These are phyloP conservation scores for Thrips palmi DNA, from an alignment of 1,140 invertebrate genomes.

Conservation along the genomic window DNA sequence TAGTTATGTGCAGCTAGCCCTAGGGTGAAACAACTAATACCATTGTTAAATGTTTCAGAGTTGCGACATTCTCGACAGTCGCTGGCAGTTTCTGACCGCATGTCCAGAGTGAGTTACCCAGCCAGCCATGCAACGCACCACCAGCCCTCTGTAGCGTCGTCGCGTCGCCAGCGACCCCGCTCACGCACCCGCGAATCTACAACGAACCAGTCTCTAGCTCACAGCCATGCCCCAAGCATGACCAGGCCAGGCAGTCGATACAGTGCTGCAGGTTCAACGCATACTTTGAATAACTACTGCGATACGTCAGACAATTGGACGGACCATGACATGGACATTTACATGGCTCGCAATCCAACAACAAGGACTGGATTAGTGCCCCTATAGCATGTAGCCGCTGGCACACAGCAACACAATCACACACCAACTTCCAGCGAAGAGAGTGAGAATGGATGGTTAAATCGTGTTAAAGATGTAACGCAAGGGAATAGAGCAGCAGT, in stretches of 20 bases:
- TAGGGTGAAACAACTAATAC: slow-evolving; percentile 3
- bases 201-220: too few relatives aligned
- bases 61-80: slow-evolving; percentile 65
- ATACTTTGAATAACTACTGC: slow-evolving; percentile 66
- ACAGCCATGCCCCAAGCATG: too few relatives aligned
- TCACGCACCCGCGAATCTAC: slow-evolving; percentile 27
- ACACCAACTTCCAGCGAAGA: too few relatives aligned
- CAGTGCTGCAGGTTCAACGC: slow-evolving; percentile 49
- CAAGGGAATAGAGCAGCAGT: too few relatives aligned
- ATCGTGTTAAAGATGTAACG: too few relatives aligned
- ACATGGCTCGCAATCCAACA: slow-evolving; percentile 78
- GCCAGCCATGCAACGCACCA: slow-evolving; percentile 25
- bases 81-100: slow-evolving; percentile 55
- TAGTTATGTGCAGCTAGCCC: too few relatives aligned
- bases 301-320: slow-evolving; percentile 86
- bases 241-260: slow-evolving; percentile 27
- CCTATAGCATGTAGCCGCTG: too few relatives aligned
- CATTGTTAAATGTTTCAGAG: slow-evolving; percentile 31
- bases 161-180: slow-evolving; percentile 40
- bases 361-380: slow-evolving; percentile 66
- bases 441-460: too few relatives aligned
- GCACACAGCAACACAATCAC: too few relatives aligned
- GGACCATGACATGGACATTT: slow-evolving; percentile 89
- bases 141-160: slow-evolving; percentile 31
- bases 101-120: slow-evolving; percentile 45